Evolutionary conservation across 1,140 invertebrate species (phyloP), one percentile per base, ranked within the genome.

Genomic region (Papilio xuthus): DNA sequence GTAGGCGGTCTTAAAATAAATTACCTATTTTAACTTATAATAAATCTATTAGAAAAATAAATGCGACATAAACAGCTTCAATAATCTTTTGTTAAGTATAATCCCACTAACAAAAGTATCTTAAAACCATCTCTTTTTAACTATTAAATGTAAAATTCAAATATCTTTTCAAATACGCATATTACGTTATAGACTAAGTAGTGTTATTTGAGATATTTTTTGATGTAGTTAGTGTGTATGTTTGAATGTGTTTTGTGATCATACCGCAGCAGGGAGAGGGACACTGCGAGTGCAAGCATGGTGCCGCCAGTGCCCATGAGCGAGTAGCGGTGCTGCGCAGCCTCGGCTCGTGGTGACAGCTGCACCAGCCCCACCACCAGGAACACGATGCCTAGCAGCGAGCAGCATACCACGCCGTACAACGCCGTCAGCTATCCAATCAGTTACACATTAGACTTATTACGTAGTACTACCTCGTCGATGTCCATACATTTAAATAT

Each of bases 291-390:
- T 8, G 94, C 93, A 9, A 96, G 92, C 9, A 96, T 91, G 63
- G 95, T 92, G 44, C 94, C 94, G 3, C 96, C 96, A 44, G 95
- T 95, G 42, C 96, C 95, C 84, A 97, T 95, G 80, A 97, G 94
- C 85, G 96, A 95, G 88, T 96, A 96, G 82, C 96, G 95, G 88
- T 97, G 96, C 84, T 96, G 96, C 23, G 96, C 96, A 26, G 96
- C 96, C 84, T 97, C 97, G 41, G 97, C 97, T 56, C 96, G 96
- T 23, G 97, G 97, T 23, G 96, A 96, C 83, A 97, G 93, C 93
- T 97, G 97, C 80, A 97, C 97, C 85, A 97, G 93, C 79, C 97
- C 97, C 84, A 97, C 97, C 72, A 97, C 96, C 78, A 97, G 92
- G 60, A 97, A 95, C 83, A 97, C 96, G 82, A 96, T 96, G 70